Base-by-base conservation (phyloP, 2,797 vertebrate genomes). In the Okamejei kenojei region DNA sequence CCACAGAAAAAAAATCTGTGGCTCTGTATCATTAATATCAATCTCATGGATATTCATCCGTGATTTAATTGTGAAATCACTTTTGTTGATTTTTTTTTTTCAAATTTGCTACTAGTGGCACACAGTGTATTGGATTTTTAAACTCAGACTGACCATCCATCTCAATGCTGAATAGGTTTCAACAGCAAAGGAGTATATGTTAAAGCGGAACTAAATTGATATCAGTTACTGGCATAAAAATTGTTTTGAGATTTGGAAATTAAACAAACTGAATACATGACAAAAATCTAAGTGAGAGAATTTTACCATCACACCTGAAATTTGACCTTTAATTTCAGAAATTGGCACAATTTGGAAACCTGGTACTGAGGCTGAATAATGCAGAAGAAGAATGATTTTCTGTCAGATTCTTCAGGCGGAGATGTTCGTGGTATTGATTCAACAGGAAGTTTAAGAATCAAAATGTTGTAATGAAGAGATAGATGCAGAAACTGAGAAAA, bases 381-480 rank as follows among this genome's bases (percentile, higher is more conserved):
- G 63, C 84, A 88, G 15, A 88, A 88, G 84, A 17, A 88, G 63
- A 88, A 88, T 88, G 84, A 88, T 88, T 88, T 88, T 68, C 84
- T 88, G 84, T 88, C 84, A 68, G 63, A 21, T 88, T 35, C 61
- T 68, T 88, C 84, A 88, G 84, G 68, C 17, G 32, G 65, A 68
- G 84, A 88, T 68, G 84, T 88, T 88, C 9, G 61, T 68, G 84
- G 13, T 88, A 88, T 88, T 88, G 84, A 88, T 88, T 68, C 61
- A 88, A 68, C 35, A 10, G n/a, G n/a, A 88, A 63, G 61, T 35
- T 35, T n/a, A 88, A 88, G 84, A 88, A 88, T 88, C 84, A 88
- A 88, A 68, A 88, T 21, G 61, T 65, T 88, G n/a, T 35, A 32
- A 2, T 9, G n/a, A 68, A 35, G n/a, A 88, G 35, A 32, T 68